Base-by-base conservation (phyloP, 1,140 invertebrate species). In the Pseudomyrmex concolor region DNA sequence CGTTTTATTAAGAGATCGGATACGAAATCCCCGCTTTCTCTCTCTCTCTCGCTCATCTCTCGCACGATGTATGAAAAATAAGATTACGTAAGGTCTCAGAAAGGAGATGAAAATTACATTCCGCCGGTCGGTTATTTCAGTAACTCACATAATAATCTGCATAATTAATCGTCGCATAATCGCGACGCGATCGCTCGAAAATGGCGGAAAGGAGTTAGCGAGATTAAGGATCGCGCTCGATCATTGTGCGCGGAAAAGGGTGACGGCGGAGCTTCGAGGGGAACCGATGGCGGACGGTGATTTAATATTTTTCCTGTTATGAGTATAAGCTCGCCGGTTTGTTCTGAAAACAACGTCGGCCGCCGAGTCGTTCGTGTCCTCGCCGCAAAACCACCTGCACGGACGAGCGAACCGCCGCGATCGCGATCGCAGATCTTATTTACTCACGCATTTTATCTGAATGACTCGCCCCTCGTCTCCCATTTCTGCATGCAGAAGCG, bases 221-320 rank as follows among this genome's bases (percentile, higher is more conserved):
- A 80, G 76, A 80, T 80, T 80, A 80, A 80, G 76, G 76, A 71
- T 80, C 76, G 34, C 76, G 76, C 66, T 50, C 76, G 66, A 80
- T 80, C 64, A 34, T 50, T 43, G 76, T 51, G 43, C 43, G 34
- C 34, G 34, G 66, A 66, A 71, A 80, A 57, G 76, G 64, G 66
- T 50, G 85, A 87, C 83, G 83, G 34, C 0, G 83, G 74, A 83
- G 85, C 17, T 59, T 50, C 15, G 54, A 86, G 85, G 86, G 86
- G 73, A 77, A 34, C 88, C 84, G 90, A 89, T 84, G 85, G 87
- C 85, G 88, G 84, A 89, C 87, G 89, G 89, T 92, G 91, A 92
- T 94, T 94, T 93, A 93, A 93, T 92, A 93, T 91, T 94, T 93
- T 92, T 92, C 91, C 91, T 92, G 91, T 93, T 94, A 92, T 92